Evolutionary conservation across 2,113 vertebrate species (phyloP).

Genomic region (Trogon melanurus): DNA sequence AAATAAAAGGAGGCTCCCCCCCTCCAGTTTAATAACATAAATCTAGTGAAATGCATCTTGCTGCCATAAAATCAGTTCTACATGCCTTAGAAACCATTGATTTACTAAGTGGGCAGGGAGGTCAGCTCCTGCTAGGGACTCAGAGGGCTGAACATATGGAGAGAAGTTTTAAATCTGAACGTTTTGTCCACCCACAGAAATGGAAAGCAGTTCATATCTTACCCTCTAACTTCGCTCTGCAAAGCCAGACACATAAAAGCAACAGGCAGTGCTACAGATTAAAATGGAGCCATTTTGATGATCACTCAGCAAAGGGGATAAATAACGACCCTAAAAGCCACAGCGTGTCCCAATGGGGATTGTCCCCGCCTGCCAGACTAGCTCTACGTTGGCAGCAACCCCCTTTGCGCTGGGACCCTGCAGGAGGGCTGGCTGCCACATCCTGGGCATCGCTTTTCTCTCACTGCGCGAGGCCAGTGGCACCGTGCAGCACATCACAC

Average conservation of each 20-base stretch:
- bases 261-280: not conserved
- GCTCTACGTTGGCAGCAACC: not conserved
- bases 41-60: slow-evolving; percentile 76
- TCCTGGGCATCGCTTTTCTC: not conserved
- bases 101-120: slow-evolving; percentile 68
- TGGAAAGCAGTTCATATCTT: not conserved
- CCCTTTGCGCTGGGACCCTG: not conserved
- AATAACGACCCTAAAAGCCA: not conserved
- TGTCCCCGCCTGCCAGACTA: not conserved
- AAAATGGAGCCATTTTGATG: not conserved
- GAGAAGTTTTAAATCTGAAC: slow-evolving; percentile 22
- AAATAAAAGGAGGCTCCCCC: slow-evolving; percentile 66
- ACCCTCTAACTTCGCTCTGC: not conserved
- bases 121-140: slow-evolving; percentile 40
- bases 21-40: slow-evolving; percentile 75
- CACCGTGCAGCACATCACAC: not conserved
- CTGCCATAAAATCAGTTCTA: slow-evolving; percentile 74
- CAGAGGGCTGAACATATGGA: slow-evolving; percentile 7
- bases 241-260: not conserved
- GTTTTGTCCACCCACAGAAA: not conserved
- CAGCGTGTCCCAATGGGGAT: not conserved
- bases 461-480: not conserved
- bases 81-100: slow-evolving; percentile 56
- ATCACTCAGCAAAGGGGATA: not conserved
- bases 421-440: not conserved